Percentiles rank a stretch among this genome's conserved stretches.
phyloP scores from a whole-genome alignment of 2,113 vertebrate species.

The Anarrhichthys ocellatus region DNA sequence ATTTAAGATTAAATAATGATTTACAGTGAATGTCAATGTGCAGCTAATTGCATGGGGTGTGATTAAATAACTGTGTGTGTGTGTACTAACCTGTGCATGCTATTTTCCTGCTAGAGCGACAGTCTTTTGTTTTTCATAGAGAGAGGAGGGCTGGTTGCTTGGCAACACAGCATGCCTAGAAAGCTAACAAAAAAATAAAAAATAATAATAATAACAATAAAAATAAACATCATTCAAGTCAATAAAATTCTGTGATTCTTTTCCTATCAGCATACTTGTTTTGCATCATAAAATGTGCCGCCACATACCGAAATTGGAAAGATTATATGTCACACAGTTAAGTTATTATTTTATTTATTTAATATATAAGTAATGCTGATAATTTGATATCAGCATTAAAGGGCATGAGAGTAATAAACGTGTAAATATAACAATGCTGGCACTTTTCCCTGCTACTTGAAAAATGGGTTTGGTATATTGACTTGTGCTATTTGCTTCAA shows the following conservation, averaged over 20 bases:
- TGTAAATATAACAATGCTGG: background rate
- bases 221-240: background rate
- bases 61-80: constrained; percentile 31
- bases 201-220: background rate
- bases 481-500: constrained; percentile 41
- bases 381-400: background rate
- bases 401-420: background rate
- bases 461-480: constrained; percentile 23
- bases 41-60: constrained; percentile 23
- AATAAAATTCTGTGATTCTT: background rate
- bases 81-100: constrained; percentile 8
- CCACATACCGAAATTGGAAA: background rate
- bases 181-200: constrained; percentile 4
- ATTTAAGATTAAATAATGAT: constrained; percentile 12
- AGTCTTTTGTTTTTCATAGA: constrained; percentile 35
- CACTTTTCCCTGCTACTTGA: constrained; percentile 7
- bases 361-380: background rate
- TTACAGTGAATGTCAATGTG: background rate
- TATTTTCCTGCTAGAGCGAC: constrained; percentile 12
- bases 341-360: background rate
- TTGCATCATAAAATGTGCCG: background rate
- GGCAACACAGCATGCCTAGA: constrained; percentile 33
- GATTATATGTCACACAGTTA: background rate
- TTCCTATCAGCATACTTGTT: background rate
- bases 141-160: constrained; percentile 33